Evolutionary conservation across 2,888 invertebrate genomes (phyloP), one percentile per base, ranked within the genome.

Genomic region (Lithophane leautieri): DNA sequence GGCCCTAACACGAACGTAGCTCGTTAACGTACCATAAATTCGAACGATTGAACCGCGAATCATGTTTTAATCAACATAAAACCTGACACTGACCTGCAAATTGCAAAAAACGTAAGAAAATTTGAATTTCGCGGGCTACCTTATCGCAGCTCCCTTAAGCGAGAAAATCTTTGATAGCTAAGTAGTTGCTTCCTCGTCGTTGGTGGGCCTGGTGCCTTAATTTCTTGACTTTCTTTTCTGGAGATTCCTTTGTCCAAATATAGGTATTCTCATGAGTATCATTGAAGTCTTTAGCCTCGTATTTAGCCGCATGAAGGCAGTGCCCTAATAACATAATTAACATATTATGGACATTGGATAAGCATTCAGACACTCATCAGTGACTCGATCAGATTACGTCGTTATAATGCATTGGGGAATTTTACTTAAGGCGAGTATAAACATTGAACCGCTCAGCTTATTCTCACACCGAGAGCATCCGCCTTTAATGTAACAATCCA

Each of bases 371-470:
- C 12, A 52, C 22, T 28, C 34, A 68, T 54, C 25, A 61, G 42
- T 78, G 54, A 77, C 65, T 76, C 28, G 14, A 70, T 68, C 56
- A 54, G 52, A 54, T 78, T 60, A 9, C 67, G 4, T 19, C 2
- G 40, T 2, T n/a, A 8, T 40, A 28, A 28, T 34, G 62, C 54
- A 60, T n/a, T 60, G 19, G 65, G 83, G 62, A 71, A 71, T 67
- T 78, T 25, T 22, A 12, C 6, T 16, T 42, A 60, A 11, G 42
- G 16, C n/a, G 16, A n/a, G n/a, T n/a, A 14, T 34, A 52, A 40
- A 40, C n/a, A n/a, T n/a, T 3, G n/a, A 62, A 4, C n/a, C n/a
- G 9, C 2, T 40, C 40, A 1, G 16, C n/a, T 8, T 16, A 3
- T 11, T 52, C 9, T 0, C 3, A 1, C 8, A 25, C 25, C 16